Conservation (phyloP, 2,888 invertebrate genomes). For the Microchrysa polita region DNA sequence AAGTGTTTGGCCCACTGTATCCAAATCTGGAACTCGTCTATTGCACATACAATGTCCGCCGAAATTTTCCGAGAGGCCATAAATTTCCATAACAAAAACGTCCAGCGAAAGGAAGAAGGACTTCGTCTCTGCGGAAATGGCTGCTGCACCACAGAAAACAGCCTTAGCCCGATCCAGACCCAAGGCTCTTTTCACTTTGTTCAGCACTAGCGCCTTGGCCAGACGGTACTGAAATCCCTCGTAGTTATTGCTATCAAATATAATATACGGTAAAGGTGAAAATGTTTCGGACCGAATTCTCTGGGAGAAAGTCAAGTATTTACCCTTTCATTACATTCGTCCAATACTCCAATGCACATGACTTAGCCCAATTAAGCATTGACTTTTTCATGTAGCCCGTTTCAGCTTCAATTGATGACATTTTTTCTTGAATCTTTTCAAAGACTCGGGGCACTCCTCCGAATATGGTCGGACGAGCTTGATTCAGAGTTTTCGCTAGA, state of each 20-base stretch:
- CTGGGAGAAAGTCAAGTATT: conserved; percentile 49
- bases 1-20: conserved; percentile 75
- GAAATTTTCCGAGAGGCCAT: conserved; percentile 88
- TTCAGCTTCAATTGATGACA: conserved; percentile 75
- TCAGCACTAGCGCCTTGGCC: conserved; percentile 78
- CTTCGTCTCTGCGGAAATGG: conserved; percentile 80
- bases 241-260: conserved; percentile 12
- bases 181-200: conserved; percentile 76
- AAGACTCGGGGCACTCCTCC: conserved; percentile 90
- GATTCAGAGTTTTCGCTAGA: conserved; percentile 75
- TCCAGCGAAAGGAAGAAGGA: conserved; percentile 87
- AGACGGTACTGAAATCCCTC: conserved; percentile 69
- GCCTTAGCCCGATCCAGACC: conserved; percentile 78
- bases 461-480: conserved; percentile 83
- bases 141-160: conserved; percentile 83
- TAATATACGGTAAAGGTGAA: not conserved
- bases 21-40: conserved; percentile 68
- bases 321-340: conserved; percentile 69
- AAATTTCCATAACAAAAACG: conserved; percentile 81
- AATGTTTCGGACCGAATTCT: conserved; percentile 62
- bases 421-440: conserved; percentile 91
- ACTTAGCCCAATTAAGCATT: conserved; percentile 75
- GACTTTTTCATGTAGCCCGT: conserved; percentile 74
- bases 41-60: conserved; percentile 76
- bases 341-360: conserved; percentile 70